phyloP scores from a whole-genome alignment of 2,888 invertebrate genomes.

The Halocaridina rubra region DNA sequence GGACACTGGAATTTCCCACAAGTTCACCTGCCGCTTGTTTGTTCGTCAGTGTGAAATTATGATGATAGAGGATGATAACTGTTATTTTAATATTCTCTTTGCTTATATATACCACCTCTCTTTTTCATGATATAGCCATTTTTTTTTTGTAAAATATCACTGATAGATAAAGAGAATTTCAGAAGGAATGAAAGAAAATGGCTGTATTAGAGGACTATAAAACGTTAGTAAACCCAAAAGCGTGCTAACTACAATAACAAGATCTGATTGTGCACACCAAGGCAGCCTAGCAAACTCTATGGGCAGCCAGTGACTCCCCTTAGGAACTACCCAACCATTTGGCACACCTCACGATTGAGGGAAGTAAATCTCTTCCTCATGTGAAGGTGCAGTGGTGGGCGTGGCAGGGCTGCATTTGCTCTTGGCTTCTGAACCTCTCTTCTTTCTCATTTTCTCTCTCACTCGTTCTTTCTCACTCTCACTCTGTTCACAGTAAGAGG shows the following conservation, averaged over 20 bases:
- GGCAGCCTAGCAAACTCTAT: constrained; percentile 12
- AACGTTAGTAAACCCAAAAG: neutral
- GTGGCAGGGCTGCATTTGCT: neutral
- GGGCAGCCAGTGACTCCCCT: constrained; percentile 13
- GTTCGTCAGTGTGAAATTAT: neutral
- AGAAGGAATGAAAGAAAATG: neutral
- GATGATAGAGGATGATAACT: constrained; percentile 11
- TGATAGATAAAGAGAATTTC: neutral
- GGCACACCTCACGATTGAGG: constrained; percentile 4
- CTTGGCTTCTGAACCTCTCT: neutral
- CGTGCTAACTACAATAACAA: constrained; percentile 14
- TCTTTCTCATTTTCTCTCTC: neutral
- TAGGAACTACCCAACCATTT: constrained; percentile 22
- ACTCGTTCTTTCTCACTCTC: neutral
- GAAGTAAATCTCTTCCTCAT: neutral
- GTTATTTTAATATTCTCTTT: neutral
- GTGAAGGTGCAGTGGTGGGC: constrained; percentile 19
- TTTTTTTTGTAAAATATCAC: neutral
- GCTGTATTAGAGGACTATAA: neutral
- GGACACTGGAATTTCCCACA: constrained; percentile 19
- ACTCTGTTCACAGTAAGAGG: constrained; percentile 11
- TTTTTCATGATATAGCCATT: neutral
- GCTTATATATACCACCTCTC: neutral
- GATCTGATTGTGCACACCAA: constrained; percentile 16
- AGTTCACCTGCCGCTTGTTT: neutral